phyloP scores from a whole-genome alignment of 2,797 vertebrate species.

The Alcedo quadribrachys region DNA sequence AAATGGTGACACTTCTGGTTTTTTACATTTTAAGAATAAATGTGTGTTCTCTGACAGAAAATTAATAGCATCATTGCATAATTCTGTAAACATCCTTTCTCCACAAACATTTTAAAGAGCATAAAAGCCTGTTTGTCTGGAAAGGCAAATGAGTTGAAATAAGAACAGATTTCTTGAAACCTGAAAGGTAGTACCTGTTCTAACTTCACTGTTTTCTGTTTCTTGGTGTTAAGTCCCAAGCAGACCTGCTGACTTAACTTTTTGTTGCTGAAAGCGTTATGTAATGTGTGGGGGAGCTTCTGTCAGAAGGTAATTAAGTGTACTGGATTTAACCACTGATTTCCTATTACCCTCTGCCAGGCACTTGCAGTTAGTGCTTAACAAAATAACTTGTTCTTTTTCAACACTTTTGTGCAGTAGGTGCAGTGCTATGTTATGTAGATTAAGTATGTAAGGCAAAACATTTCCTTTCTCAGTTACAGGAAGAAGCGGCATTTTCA shows the following conservation, averaged over 20 bases:
- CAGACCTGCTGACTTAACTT: neutral
- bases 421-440: neutral
- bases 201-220: neutral
- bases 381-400: conserved; percentile 10
- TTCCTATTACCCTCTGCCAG: conserved; percentile 1
- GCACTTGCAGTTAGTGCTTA: neutral
- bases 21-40: neutral
- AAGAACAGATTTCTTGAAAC: neutral
- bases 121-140: neutral
- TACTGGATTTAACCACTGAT: conserved; percentile 15
- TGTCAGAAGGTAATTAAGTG: conserved; percentile 13
- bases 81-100: neutral
- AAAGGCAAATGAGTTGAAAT: neutral
- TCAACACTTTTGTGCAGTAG: neutral
- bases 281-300: conserved; percentile 12
- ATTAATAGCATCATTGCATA: neutral
- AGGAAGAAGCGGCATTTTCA: neutral
- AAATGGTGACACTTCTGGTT: neutral
- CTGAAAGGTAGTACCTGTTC: neutral
- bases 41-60: neutral
- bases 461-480: neutral
- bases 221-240: neutral
- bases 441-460: neutral
- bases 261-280: neutral
- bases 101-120: neutral